A percentile compares a stretch with the other conserved stretches of the same genome.
Conservation (phyloP, 2,113 vertebrate genomes). For the Lanius ludovicianus region DNA sequence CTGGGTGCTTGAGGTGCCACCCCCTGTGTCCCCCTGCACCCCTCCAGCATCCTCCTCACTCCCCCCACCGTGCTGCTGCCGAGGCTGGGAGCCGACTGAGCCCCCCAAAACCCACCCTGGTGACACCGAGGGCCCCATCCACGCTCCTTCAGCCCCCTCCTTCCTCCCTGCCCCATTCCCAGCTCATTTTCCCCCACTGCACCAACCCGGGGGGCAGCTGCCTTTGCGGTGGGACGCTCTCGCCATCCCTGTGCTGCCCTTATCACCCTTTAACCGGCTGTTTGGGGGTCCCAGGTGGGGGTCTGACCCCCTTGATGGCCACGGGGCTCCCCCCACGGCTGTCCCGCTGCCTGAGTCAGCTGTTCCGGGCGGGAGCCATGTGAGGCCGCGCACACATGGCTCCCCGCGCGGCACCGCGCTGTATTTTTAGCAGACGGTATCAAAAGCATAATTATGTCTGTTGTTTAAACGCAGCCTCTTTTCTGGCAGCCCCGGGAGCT, state of each 20-base stretch:
- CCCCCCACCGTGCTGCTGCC: fast-evolving
- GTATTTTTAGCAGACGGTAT: constrained; percentile 58
- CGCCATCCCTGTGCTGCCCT: neutral
- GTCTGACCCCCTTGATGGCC: neutral
- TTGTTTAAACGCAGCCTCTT: constrained; percentile 33
- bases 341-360: neutral
- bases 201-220: neutral
- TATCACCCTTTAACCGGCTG: fast-evolving
- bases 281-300: neutral
- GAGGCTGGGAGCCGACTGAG: neutral
- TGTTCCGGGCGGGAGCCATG: neutral
- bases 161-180: neutral
- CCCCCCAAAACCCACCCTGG: neutral
- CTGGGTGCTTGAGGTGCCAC: neutral
- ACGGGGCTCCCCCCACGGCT: neutral
- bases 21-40: neutral
- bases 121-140: neutral
- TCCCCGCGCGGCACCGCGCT: neutral
- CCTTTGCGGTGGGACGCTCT: neutral
- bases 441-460: constrained; percentile 42
- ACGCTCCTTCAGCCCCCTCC: fast-evolving
- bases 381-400: constrained; percentile 52
- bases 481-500: constrained; percentile 21
- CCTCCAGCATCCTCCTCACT: neutral
- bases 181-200: neutral